Percentiles rank a stretch among this genome's conserved stretches.
Evolutionary conservation across 2,797 vertebrate species (phyloP).

Genomic region (Lindbergichthys nudifrons): DNA sequence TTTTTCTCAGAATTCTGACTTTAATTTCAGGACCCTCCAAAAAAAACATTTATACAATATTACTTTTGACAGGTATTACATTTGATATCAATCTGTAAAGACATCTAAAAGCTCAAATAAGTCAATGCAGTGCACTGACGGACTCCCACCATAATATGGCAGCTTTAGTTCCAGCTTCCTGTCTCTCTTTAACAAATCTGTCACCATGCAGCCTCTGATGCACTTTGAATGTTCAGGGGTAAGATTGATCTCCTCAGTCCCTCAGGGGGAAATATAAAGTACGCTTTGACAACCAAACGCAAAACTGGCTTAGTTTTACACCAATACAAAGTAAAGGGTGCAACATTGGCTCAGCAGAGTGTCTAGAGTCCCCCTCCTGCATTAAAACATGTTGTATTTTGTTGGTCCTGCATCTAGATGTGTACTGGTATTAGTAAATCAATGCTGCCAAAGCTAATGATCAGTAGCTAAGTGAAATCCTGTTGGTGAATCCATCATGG

Average conservation of each 20-base stretch:
- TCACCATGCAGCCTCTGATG: neutral
- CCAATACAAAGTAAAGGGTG: neutral
- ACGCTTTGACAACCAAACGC: constrained; percentile 8
- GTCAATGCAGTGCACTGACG: neutral
- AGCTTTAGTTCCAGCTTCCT: neutral
- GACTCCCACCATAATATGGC: constrained; percentile 60
- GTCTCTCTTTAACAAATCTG: neutral
- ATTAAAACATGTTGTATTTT: neutral
- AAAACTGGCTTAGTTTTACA: neutral
- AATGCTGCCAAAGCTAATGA: constrained; percentile 38
- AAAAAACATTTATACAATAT: no score
- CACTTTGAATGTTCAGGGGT: constrained; percentile 2
- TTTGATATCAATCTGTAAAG: neutral
- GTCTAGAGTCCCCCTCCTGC: neutral
- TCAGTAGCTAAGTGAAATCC: constrained; percentile 53
- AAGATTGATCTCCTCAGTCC: constrained; percentile 17
- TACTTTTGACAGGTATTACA: neutral
- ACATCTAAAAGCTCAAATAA: neutral
- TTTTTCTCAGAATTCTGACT: no score
- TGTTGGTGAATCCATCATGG: constrained; percentile 53
- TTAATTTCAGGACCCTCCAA: no score
- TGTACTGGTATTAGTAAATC: constrained; percentile 36
- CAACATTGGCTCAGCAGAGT: neutral
- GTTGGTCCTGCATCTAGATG: neutral
- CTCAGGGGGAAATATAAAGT: neutral